phyloP scores from a whole-genome alignment of 2,888 invertebrate genomes.

The Agonopterix subpropinquella region DNA sequence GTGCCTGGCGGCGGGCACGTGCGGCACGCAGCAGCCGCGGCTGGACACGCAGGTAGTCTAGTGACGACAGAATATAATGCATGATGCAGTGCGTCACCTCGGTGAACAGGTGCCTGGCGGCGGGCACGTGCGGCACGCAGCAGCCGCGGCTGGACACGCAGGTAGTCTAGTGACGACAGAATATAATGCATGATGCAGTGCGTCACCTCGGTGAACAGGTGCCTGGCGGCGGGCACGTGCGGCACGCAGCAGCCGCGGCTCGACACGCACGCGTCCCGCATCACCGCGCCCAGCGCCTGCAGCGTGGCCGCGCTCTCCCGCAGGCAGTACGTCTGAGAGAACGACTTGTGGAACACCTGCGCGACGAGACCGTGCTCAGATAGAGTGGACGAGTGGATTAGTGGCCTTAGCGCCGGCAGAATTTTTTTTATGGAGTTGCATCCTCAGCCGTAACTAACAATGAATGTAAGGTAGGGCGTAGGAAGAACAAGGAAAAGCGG shows the following conservation, averaged over 20 bases:
- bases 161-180: background rate
- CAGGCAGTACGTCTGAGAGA: conserved; percentile 34
- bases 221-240: conserved; percentile 18
- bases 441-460: too few relatives aligned
- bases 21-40: conserved; percentile 11
- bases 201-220: conserved; percentile 32
- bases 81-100: conserved; percentile 22
- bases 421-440: too few relatives aligned
- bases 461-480: too few relatives aligned
- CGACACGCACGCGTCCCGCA: conserved; percentile 4
- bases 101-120: conserved; percentile 24
- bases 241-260: conserved; percentile 11
- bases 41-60: too few relatives aligned
- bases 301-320: conserved; percentile 28
- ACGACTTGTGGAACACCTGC: conserved; percentile 44
- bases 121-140: conserved; percentile 16
- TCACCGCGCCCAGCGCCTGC: conserved; percentile 9
- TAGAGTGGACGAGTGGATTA: too few relatives aligned
- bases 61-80: background rate
- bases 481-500: too few relatives aligned
- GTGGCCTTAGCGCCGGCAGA: too few relatives aligned
- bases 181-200: background rate
- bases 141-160: conserved; percentile 1
- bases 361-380: too few relatives aligned
- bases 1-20: conserved; percentile 19